Evolutionary conservation across 2,888 invertebrate genomes (phyloP).

Genomic region (Latrodectus elegans): DNA sequence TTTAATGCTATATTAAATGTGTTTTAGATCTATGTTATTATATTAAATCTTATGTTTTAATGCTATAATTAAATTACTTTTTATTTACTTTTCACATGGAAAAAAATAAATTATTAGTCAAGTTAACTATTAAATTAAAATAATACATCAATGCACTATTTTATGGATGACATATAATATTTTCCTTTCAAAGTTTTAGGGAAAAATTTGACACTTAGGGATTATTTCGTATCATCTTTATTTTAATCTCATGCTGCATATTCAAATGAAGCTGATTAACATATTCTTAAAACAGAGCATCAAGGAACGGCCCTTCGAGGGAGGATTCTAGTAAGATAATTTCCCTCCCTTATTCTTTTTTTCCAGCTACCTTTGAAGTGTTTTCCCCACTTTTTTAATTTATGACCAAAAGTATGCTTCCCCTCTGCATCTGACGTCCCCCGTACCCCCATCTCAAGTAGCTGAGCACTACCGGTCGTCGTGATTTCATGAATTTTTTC

Average conservation of each 20-base stretch:
- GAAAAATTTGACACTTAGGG: no score
- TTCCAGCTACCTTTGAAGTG: constrained; percentile 11
- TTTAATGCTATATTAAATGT: no score
- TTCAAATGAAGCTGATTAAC: constrained; percentile 42
- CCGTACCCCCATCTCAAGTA: background rate
- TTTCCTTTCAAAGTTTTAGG: no score
- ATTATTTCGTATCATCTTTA: background rate
- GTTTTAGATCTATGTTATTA: no score
- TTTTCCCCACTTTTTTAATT: constrained; percentile 50
- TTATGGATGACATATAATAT: no score
- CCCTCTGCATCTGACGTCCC: background rate
- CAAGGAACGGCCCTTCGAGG: constrained; percentile 27
- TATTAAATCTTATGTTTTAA: no score
- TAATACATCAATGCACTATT: no score
- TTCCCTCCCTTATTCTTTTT: constrained; percentile 19
- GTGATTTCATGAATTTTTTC: constrained; percentile 43
- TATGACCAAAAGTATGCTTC: constrained; percentile 40
- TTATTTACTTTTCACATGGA: no score
- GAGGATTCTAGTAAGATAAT: constrained; percentile 42
- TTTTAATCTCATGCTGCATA: constrained; percentile 1
- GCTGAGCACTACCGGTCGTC: constrained; percentile 27
- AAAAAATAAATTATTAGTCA: no score
- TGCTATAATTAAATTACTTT: no score
- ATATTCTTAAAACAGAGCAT: constrained; percentile 48
- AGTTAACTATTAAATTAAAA: no score